Evolutionary conservation across 2,113 vertebrate genomes (phyloP).

Genomic region (Dunckerocampus dactyliophorus): DNA sequence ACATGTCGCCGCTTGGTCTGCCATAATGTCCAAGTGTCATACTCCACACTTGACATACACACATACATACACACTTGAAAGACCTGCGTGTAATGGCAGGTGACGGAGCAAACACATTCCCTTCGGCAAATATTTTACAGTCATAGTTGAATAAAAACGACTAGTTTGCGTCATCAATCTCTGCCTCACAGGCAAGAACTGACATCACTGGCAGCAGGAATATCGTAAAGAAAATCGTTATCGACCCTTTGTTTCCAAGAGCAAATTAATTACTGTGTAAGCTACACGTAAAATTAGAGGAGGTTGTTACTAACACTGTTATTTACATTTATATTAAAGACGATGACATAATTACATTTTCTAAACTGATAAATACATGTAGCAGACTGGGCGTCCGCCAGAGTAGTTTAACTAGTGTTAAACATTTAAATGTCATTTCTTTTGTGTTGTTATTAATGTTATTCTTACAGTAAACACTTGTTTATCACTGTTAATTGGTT

Average conservation of each 20-base stretch:
- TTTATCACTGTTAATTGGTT: no score
- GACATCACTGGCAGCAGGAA: conserved; percentile 41
- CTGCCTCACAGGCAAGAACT: conserved; percentile 10
- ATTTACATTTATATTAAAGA: no score
- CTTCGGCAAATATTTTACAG: conserved; percentile 52
- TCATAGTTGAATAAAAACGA: conserved; percentile 28
- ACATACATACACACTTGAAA: not conserved
- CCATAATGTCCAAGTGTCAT: conserved; percentile 26
- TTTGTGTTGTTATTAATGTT: no score
- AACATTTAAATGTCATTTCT: no score
- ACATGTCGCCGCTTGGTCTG: conserved; percentile 39
- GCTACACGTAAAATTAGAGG: no score
- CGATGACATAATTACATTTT: no score
- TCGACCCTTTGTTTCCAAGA: conserved; percentile 18
- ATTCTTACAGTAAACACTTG: no score
- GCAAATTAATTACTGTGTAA: not conserved
- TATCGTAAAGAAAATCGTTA: conserved; percentile 47
- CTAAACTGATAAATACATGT: no score
- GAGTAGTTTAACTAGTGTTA: no score
- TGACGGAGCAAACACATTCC: conserved; percentile 22
- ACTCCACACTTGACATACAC: no score
- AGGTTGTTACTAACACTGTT: no score
- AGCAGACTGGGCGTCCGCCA: no score
- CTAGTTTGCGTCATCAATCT: conserved; percentile 39
- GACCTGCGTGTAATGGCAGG: conserved; percentile 8